These are phyloP conservation scores for Allygus modestus DNA, from an alignment of 2,888 invertebrate genomes.

Conservation along the genomic window DNA sequence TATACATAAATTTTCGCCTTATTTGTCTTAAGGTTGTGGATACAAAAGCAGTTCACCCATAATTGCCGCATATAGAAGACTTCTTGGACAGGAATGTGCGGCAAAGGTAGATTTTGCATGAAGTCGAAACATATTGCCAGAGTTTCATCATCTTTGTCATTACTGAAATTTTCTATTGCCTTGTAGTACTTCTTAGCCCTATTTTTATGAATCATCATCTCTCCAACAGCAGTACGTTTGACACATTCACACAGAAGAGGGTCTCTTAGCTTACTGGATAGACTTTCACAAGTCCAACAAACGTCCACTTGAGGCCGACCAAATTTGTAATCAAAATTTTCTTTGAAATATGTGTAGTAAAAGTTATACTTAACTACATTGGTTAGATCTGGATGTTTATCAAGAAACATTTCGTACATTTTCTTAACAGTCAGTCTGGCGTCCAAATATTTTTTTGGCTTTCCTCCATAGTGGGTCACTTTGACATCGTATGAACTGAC, in stretches of 20 bases:
- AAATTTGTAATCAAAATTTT: slow-evolving; percentile 69
- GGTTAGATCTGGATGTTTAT: slow-evolving; percentile 67
- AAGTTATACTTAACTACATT: slow-evolving; percentile 69
- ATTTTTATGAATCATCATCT: slow-evolving; percentile 44
- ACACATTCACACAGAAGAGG: slow-evolving; percentile 65
- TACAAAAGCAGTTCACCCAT: slow-evolving; percentile 67
- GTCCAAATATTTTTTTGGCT: slow-evolving; percentile 67
- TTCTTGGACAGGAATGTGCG: slow-evolving; percentile 61
- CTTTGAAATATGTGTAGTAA: slow-evolving; percentile 69
- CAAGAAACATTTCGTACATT: slow-evolving; percentile 69
- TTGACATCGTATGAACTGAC: slow-evolving; percentile 58
- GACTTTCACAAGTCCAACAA: slow-evolving; percentile 67
- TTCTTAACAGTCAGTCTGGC: slow-evolving; percentile 68
- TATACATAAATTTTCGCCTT: slow-evolving; percentile 65
- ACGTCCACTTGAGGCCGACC: too few species aligned
- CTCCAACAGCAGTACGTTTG: slow-evolving; percentile 62
- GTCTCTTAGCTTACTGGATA: slow-evolving; percentile 50
- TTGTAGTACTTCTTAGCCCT: slow-evolving; percentile 69
- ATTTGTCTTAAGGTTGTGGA: slow-evolving; percentile 65
- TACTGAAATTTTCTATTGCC: slow-evolving; percentile 56
- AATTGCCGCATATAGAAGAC: slow-evolving; percentile 60
- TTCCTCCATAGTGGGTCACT: slow-evolving; percentile 66
- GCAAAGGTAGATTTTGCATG: slow-evolving; percentile 63
- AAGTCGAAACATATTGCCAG: slow-evolving; percentile 66
- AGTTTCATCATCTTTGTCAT: slow-evolving; percentile 65